Base-by-base conservation (phyloP, 2,113 vertebrate species). In the Phaethornis superciliosus region DNA sequence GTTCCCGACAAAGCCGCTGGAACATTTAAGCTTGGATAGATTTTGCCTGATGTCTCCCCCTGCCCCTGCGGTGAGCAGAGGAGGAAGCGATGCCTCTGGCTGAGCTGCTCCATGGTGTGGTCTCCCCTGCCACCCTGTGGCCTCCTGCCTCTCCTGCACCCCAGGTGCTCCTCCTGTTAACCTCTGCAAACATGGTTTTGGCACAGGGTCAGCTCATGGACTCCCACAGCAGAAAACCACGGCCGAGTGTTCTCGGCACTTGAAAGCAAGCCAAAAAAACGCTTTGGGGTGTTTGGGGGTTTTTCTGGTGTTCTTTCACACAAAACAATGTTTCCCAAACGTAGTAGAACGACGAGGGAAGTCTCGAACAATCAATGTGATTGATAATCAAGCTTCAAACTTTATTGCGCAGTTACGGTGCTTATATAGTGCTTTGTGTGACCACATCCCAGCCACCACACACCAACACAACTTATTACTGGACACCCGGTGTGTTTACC, bases 111-210 rank as follows among this genome's bases (percentile, higher is more conserved):
- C 5, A 17, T 85, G 26, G 22, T 8, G 78, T 12, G 60, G 77
- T 54, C 85, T 94, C 37, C 33, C 37, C 71, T 94, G 90, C 94
- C 95, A 94, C 78, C 91, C 51, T 5, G 89, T 58, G 94, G 94
- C 30, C 32, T 54, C 23, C 2, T 28, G 19, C 15, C 44, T 15
- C 1, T 47, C 68, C 55, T 95, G 74, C 89, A 52, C 37, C 10
- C 47, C 55, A 1, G 14, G 13, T 70, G 23, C 64, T 54, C 28
- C 23, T 47, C 12, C 35, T 4, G n/a, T 28, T 20, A 27, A 33
- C 8, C 58, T 15, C 56, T 9, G 15, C 28, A 56, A 67, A 33
- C 2, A 0, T 8, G 3, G 10, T 64, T 74, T 26, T 35, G 32
- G 20, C 20, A 7, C 19, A 14, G 21, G 11, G 47, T 52, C 33